Evolutionary conservation across 2,888 invertebrate species (phyloP).

Genomic region (Harpalus rubripes): DNA sequence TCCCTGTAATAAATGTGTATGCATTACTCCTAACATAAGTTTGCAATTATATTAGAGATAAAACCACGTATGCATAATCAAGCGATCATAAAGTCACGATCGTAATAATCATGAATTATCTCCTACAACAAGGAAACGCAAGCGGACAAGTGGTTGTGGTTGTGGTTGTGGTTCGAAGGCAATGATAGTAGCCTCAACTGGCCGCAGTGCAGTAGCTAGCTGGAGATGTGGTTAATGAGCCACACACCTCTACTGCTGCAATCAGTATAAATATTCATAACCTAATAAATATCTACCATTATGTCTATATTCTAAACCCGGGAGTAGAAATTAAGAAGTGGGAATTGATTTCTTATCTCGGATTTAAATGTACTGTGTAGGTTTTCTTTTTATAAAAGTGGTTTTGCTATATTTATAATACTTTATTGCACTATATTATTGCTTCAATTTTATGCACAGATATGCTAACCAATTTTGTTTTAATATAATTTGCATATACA

Average conservation of each 20-base stretch:
- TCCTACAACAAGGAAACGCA: conserved; percentile 58
- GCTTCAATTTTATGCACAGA: no score
- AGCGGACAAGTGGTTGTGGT: not conserved
- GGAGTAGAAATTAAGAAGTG: conserved; percentile 11
- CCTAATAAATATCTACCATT: conserved; percentile 48
- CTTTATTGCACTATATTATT: not conserved
- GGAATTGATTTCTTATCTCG: conserved; percentile 27
- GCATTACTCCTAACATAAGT: conserved; percentile 33
- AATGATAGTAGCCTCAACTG: not conserved
- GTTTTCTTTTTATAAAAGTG: not conserved
- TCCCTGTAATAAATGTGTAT: conserved; percentile 37
- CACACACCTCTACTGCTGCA: conserved; percentile 19
- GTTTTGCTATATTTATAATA: not conserved
- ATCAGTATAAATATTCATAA: conserved; percentile 52
- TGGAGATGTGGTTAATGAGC: conserved; percentile 31
- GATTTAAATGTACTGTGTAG: not conserved
- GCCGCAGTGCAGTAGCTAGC: conserved; percentile 34
- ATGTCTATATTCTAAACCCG: conserved; percentile 41
- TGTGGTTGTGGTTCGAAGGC: not conserved
- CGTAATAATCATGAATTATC: conserved; percentile 61
- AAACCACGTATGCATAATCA: conserved; percentile 57
- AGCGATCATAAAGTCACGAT: conserved; percentile 57
- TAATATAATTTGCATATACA: no score
- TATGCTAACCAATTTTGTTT: no score
- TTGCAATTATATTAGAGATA: conserved; percentile 51